Percentiles rank a stretch among this genome's conserved stretches.
Evolutionary conservation across 2,888 invertebrate species (phyloP).

Genomic region (Agrotis clavis): DNA sequence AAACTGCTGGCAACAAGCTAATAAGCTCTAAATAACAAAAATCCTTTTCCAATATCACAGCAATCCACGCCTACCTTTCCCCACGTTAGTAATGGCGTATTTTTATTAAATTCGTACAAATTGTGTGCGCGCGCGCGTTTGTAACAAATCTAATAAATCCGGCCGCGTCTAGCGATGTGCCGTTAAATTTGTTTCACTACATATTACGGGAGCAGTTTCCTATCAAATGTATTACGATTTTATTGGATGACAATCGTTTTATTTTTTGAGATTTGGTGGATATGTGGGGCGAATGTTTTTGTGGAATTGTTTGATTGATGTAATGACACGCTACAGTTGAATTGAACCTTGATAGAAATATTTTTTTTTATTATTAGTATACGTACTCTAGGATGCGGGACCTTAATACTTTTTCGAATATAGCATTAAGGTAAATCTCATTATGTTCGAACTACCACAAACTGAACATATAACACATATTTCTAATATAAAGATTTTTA

Average conservation of each 20-base stretch:
- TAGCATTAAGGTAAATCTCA: too few relatives aligned
- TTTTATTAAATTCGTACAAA: constrained; percentile 64
- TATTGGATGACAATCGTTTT: constrained; percentile 54
- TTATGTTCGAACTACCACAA: too few relatives aligned
- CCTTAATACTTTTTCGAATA: too few relatives aligned
- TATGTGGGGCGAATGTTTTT: constrained; percentile 5
- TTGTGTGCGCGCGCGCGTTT: constrained; percentile 53
- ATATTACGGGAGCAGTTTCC: constrained; percentile 48
- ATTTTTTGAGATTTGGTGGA: constrained; percentile 19
- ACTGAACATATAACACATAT: too few relatives aligned
- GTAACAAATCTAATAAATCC: constrained; percentile 61
- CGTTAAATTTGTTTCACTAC: constrained; percentile 57
- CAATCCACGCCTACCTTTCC: constrained; percentile 21
- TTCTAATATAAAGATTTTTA: too few relatives aligned
- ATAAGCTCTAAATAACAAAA: background rate
- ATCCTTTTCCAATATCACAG: background rate
- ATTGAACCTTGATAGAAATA: too few relatives aligned
- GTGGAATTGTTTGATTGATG: background rate
- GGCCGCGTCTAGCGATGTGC: constrained; percentile 48
- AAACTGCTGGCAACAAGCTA: too few relatives aligned
- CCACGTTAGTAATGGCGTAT: constrained; percentile 49
- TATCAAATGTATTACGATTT: constrained; percentile 54
- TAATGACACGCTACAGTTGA: background rate
- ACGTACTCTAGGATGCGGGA: too few relatives aligned
- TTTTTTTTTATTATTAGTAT: too few relatives aligned